Evolutionary conservation across 35 echinoderm and acorn worm species (phyloP).

Genomic region (Hemicentrotus pulcherrimus): DNA sequence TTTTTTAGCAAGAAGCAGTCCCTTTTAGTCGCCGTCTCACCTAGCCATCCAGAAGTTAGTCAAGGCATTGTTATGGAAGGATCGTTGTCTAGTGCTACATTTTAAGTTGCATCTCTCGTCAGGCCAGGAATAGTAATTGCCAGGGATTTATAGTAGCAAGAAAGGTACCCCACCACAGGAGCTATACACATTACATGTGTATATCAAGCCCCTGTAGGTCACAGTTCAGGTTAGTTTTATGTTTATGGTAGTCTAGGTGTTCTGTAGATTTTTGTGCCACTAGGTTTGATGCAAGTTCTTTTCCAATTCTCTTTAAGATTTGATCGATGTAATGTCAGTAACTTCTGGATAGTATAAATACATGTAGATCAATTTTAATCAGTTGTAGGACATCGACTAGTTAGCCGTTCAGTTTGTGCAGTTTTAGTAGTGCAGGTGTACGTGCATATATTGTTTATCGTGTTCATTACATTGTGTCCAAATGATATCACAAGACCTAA

Average conservation of each 20-base stretch:
- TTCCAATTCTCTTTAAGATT: not conserved
- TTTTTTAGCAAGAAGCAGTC: not conserved
- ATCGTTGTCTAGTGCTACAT: not conserved
- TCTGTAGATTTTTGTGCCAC: not conserved
- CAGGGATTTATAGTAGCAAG: not conserved
- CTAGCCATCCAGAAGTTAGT: not conserved
- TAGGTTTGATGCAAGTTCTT: not conserved
- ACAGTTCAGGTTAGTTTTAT: not conserved
- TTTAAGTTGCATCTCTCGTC: not conserved
- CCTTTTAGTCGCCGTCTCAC: not conserved
- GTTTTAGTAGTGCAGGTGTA: not conserved
- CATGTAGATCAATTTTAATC: not conserved
- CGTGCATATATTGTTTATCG: not conserved
- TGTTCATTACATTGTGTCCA: not conserved
- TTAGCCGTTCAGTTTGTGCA: too few species aligned
- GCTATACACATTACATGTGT: not conserved
- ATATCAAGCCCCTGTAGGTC: not conserved
- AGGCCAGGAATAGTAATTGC: constrained; percentile 1
- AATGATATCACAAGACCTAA: not conserved
- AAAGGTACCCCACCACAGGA: not conserved
- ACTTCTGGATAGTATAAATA: not conserved
- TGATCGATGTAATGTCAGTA: not conserved
- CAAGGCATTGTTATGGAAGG: not conserved
- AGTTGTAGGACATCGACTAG: not conserved
- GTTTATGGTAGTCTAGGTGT: not conserved